Evolutionary conservation across 2,113 vertebrate species (phyloP).

Genomic region (Jaculus jaculus): DNA sequence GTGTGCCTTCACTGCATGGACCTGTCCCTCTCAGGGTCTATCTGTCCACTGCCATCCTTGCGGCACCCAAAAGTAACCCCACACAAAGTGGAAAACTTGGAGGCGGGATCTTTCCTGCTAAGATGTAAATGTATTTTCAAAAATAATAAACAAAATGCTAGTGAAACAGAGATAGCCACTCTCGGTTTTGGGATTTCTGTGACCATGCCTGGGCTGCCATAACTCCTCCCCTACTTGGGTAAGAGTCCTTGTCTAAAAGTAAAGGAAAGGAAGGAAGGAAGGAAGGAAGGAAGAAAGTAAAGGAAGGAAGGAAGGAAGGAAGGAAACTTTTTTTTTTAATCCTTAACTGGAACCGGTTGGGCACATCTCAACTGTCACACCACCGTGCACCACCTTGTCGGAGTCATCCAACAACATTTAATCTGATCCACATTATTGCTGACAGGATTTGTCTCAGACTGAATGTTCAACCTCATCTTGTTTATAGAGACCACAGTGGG

Average conservation of each 20-base stretch:
- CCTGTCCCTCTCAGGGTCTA: no score
- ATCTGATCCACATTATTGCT: not conserved
- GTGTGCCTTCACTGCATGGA: rapidly evolving
- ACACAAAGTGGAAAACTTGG: not conserved
- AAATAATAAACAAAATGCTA: not conserved
- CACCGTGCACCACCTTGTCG: slow-evolving; percentile 22
- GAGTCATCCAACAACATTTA: not conserved
- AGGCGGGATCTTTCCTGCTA: rapidly evolving
- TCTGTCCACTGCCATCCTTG: rapidly evolving
- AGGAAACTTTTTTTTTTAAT: slow-evolving; percentile 32
- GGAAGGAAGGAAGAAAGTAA: no score
- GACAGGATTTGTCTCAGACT: slow-evolving; percentile 59
- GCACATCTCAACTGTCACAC: not conserved
- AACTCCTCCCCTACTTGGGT: not conserved
- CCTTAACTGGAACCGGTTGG: slow-evolving; percentile 20
- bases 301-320: no score
- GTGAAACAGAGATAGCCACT: not conserved
- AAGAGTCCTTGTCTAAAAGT: not conserved
- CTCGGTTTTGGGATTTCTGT: not conserved
- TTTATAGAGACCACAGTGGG: not conserved
- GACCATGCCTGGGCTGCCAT: not conserved
- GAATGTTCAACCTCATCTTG: not conserved
- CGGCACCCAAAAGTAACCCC: not conserved
- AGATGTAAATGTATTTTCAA: not conserved
- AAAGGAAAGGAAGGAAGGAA: slow-evolving; percentile 60